phyloP scores from a whole-genome alignment of 2,797 vertebrate species.

The Mus caroli region DNA sequence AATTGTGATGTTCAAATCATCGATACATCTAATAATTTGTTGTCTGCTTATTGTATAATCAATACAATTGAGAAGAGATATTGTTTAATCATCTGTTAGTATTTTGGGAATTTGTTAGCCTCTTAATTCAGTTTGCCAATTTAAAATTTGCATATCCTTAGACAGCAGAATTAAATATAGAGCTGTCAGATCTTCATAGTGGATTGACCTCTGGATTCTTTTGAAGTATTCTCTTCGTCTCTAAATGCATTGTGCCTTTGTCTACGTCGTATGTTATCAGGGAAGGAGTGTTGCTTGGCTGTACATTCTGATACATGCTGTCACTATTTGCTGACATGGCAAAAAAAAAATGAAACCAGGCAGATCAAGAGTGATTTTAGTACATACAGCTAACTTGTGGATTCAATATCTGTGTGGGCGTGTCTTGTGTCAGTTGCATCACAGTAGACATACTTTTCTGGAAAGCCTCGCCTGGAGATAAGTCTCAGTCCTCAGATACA shows the following conservation, averaged over 20 bases:
- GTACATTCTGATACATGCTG: neutral
- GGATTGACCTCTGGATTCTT: neutral
- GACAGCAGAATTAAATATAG: neutral
- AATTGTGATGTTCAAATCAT: neutral
- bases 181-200: neutral
- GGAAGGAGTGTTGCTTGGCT: neutral
- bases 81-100: neutral
- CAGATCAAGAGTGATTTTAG: neutral
- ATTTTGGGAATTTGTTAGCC: neutral
- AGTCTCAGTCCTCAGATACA: neutral
- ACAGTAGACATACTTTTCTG: neutral
- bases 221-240: neutral
- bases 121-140: neutral
- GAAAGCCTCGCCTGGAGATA: neutral
- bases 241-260: neutral
- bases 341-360: neutral
- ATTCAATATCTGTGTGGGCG: neutral
- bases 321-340: neutral
- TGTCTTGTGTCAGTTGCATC: neutral
- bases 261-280: neutral
- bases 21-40: neutral
- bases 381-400: neutral
- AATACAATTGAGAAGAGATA: neutral
- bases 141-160: neutral
- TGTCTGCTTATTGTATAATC: neutral